Conservation (phyloP, 2,797 vertebrate species). For the Microchirus variegatus region DNA sequence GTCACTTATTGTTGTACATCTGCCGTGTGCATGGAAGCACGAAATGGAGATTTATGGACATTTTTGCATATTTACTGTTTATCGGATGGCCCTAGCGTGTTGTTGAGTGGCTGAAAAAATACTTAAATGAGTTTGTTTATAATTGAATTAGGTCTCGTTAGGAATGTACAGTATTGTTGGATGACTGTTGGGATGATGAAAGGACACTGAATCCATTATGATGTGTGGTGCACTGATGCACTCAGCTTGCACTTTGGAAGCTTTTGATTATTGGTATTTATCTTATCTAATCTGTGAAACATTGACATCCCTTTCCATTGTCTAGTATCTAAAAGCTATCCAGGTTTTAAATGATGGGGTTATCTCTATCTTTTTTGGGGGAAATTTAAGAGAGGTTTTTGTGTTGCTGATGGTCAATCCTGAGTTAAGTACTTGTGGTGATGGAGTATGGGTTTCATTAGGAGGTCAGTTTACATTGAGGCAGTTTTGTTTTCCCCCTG, state of each 20-base stretch:
- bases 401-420: slow-evolving; percentile 1
- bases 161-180: not conserved
- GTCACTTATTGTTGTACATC: too few relatives aligned
- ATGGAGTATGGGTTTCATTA: slow-evolving; percentile 8
- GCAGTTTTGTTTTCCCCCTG: slow-evolving; percentile 29
- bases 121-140: not conserved
- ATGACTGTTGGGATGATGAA: not conserved
- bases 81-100: too few relatives aligned
- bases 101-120: too few relatives aligned
- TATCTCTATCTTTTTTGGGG: not conserved
- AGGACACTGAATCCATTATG: not conserved
- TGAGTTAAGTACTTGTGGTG: slow-evolving; percentile 11
- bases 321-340: not conserved
- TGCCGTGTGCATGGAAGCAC: too few relatives aligned
- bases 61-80: too few relatives aligned
- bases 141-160: not conserved
- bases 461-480: slow-evolving; percentile 37
- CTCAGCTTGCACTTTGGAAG: not conserved
- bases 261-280: not conserved
- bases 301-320: not conserved
- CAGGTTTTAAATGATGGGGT: not conserved
- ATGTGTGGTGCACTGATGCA: not conserved
- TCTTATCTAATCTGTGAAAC: slow-evolving; percentile 1
- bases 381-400: not conserved
- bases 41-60: too few relatives aligned